phyloP scores from a whole-genome alignment of 1,140 invertebrate genomes.

The Papilio dardanus region DNA sequence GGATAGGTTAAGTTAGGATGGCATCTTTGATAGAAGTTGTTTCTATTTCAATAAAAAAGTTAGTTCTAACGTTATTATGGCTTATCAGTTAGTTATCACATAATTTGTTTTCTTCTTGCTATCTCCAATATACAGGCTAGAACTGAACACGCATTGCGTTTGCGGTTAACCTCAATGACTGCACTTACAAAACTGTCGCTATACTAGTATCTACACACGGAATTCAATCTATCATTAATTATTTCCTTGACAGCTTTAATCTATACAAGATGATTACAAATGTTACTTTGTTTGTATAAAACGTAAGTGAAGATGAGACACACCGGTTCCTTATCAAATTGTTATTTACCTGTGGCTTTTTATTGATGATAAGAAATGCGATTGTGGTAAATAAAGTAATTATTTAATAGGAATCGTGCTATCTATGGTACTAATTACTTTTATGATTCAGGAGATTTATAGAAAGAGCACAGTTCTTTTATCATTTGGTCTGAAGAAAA shows the following conservation, averaged over 20 bases:
- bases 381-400: no score
- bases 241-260: slow-evolving; percentile 4
- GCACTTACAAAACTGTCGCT: slow-evolving; percentile 2
- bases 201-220: not conserved
- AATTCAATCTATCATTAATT: not conserved
- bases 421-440: no score
- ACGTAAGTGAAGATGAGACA: not conserved
- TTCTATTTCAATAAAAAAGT: not conserved
- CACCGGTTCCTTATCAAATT: not conserved
- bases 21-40: no score
- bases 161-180: slow-evolving; percentile 18
- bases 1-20: no score
- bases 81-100: not conserved
- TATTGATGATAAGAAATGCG: no score
- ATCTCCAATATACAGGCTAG: not conserved
- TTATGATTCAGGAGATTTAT: no score
- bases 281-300: not conserved
- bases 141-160: slow-evolving; percentile 2
- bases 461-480: no score
- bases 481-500: no score
- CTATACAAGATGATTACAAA: not conserved
- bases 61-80: not conserved
- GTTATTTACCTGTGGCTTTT: not conserved
- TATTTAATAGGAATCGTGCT: no score
- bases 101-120: not conserved